phyloP scores from a whole-genome alignment of 2,797 vertebrate species.

The Meda fulgida region DNA sequence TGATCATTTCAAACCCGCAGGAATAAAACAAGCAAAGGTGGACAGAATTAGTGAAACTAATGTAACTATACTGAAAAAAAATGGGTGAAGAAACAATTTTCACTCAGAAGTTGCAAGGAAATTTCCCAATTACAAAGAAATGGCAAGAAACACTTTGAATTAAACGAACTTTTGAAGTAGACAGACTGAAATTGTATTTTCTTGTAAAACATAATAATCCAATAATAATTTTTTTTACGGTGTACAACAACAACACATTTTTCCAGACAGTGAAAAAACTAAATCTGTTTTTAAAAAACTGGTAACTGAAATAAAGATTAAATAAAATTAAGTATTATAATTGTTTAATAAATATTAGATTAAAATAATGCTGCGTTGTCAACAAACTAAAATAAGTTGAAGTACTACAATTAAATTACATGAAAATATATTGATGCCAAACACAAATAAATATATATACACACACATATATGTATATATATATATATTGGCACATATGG shows the following conservation, averaged over 20 bases:
- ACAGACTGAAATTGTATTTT: not conserved
- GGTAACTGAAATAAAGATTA: no score
- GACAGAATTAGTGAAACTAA: not conserved
- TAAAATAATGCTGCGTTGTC: not conserved
- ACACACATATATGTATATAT: no score
- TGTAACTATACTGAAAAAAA: not conserved
- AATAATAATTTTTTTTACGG: no score
- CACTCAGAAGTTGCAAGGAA: not conserved
- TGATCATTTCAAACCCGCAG: not conserved
- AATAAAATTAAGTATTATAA: no score
- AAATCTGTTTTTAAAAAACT: no score
- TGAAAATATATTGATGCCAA: not conserved
- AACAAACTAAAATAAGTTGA: not conserved
- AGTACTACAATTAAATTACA: not conserved
- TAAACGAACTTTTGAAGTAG: no score
- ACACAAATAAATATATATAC: no score
- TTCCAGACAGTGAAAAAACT: no score
- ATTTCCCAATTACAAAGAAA: not conserved
- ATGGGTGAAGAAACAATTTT: not conserved
- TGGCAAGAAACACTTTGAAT: not conserved
- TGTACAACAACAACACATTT: no score
- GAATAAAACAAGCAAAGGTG: not conserved
- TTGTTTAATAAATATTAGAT: not conserved
- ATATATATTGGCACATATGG: no score
- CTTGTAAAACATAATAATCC: no score